Conservation (phyloP, 2,797 vertebrate genomes). For the Paramormyrops hopkinsi region DNA sequence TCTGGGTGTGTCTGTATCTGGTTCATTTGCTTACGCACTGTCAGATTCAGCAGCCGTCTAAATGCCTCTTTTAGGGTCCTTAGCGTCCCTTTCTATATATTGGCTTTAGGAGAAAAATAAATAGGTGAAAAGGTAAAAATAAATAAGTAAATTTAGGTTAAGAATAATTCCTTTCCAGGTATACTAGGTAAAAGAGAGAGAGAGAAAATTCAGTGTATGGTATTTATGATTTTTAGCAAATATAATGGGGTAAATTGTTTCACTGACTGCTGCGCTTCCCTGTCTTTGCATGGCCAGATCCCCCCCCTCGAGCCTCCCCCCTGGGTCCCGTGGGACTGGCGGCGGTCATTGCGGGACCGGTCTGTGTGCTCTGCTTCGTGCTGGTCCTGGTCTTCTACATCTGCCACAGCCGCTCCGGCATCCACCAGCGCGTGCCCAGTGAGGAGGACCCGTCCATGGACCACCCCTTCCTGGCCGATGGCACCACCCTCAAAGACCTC, state of each 20-base stretch:
- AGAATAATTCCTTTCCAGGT: background rate
- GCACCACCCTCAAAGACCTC: conserved; percentile 73
- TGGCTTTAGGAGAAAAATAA: background rate
- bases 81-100: background rate
- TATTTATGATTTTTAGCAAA: background rate
- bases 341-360: conserved; percentile 69
- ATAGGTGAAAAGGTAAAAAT: background rate
- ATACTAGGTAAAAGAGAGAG: background rate
- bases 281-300: background rate
- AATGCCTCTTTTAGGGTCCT: background rate
- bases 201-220: background rate
- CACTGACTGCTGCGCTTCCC: background rate
- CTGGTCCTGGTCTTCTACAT: conserved; percentile 70
- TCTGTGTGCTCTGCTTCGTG: conserved; percentile 71
- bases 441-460: conserved; percentile 73
- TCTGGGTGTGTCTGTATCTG: background rate
- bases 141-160: background rate
- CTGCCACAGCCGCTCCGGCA: conserved; percentile 67
- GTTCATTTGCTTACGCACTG: background rate
- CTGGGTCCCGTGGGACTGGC: conserved; percentile 70
- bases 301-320: conserved; percentile 36
- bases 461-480: conserved; percentile 73
- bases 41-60: background rate
- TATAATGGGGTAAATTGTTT: background rate
- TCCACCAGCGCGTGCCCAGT: conserved; percentile 72